phyloP scores from a whole-genome alignment of 1,140 invertebrate species.

The Acyrthosiphon pisum region DNA sequence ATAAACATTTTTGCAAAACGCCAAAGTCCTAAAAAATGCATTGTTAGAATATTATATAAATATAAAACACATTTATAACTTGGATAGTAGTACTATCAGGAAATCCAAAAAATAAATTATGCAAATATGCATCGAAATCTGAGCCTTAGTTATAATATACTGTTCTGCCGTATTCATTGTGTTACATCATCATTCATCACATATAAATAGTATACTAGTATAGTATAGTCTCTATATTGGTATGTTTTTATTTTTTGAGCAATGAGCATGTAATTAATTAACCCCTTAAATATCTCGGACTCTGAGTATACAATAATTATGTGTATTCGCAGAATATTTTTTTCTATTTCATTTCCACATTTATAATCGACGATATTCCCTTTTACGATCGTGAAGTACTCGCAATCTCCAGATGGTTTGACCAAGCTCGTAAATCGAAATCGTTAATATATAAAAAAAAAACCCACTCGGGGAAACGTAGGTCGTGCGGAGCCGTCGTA shows the following conservation, averaged over 20 bases:
- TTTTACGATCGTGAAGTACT: conserved; percentile 14
- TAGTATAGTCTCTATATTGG: no score
- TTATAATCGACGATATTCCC: background rate
- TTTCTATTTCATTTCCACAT: conserved; percentile 9
- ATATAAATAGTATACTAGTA: background rate
- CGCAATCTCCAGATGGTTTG: conserved; percentile 22
- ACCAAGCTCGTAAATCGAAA: conserved; percentile 30
- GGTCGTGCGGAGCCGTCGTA: background rate
- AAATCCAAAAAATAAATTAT: background rate
- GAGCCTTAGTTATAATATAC: background rate
- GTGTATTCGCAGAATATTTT: conserved; percentile 32
- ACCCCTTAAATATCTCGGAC: background rate
- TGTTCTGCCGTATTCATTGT: background rate
- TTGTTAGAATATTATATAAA: background rate
- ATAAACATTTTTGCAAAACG: background rate
- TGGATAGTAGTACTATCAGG: background rate
- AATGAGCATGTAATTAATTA: conserved; percentile 19
- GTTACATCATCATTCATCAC: background rate
- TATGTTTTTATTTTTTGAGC: background rate
- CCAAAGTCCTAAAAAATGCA: background rate
- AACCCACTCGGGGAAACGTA: background rate
- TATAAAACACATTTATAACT: background rate
- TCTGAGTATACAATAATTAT: background rate
- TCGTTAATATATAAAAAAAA: background rate
- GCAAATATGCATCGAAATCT: background rate